phyloP scores from a whole-genome alignment of 1,140 invertebrate genomes.

The Dendroctonus ponderosae region DNA sequence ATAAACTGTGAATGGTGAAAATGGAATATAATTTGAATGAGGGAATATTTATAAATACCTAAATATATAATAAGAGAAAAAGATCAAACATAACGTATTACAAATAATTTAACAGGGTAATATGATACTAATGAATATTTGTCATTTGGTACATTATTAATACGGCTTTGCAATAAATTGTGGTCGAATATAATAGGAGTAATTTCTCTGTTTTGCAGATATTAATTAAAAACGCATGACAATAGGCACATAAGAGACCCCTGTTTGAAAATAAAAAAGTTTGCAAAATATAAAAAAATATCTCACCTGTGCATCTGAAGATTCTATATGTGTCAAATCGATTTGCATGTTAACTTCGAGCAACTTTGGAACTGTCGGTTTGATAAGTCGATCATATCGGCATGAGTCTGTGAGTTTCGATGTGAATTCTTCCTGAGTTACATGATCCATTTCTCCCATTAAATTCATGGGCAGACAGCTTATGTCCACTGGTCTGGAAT shows the following conservation, averaged over 20 bases:
- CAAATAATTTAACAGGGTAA: too few relatives aligned
- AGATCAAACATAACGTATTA: too few relatives aligned
- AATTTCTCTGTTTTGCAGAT: too few relatives aligned
- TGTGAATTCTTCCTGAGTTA: slow-evolving; percentile 70
- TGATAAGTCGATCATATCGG: slow-evolving; percentile 70
- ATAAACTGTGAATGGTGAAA: too few relatives aligned
- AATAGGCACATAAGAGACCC: slow-evolving; percentile 7
- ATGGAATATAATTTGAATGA: too few relatives aligned
- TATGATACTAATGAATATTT: too few relatives aligned
- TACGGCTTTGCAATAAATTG: too few relatives aligned
- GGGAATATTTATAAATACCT: too few relatives aligned
- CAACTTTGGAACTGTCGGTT: slow-evolving; percentile 54
- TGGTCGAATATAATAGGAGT: too few relatives aligned
- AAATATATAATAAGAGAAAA: too few relatives aligned
- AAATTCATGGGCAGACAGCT: slow-evolving; percentile 25
- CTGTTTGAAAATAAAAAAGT: slow-evolving; percentile 29
- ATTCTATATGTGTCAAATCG: slow-evolving; percentile 48
- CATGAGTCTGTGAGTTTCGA: slow-evolving; percentile 68
- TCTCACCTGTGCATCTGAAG: slow-evolving; percentile 50
- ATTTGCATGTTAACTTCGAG: slow-evolving; percentile 43
- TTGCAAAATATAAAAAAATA: neutral
- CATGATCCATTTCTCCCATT: slow-evolving; percentile 37
- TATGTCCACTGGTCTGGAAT: slow-evolving; percentile 24
- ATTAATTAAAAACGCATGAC: too few relatives aligned
- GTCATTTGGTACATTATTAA: too few relatives aligned